Conservation (phyloP, 2,888 invertebrate species). For the Aporophyla lueneburgensis region DNA sequence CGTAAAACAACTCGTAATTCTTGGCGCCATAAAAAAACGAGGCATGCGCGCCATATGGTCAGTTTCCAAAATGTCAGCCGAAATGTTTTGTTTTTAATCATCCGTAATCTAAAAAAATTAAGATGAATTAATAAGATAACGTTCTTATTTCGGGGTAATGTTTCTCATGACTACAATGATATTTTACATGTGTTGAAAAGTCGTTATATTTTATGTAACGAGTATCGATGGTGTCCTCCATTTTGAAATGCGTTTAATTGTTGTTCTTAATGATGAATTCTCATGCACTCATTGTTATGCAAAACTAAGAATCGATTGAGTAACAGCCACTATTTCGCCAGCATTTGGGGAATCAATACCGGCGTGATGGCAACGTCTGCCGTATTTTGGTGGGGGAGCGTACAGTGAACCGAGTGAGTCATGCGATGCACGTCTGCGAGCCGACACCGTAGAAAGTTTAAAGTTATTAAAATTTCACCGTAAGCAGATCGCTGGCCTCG, state of each 20-base stretch:
- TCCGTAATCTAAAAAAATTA: constrained; percentile 44
- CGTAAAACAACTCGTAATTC: constrained; percentile 74
- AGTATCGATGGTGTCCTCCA: constrained; percentile 44
- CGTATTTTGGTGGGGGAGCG: constrained; percentile 75
- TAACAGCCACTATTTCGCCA: constrained; percentile 66
- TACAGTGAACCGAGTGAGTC: constrained; percentile 81
- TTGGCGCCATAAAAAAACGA: constrained; percentile 79
- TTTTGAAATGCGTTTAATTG: constrained; percentile 59
- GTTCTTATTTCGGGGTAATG: constrained; percentile 20
- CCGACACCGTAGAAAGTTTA: constrained; percentile 84
- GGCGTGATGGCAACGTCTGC: constrained; percentile 64
- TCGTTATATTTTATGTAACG: constrained; percentile 48
- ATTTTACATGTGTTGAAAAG: constrained; percentile 37
- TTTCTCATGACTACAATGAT: constrained; percentile 38
- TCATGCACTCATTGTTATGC: constrained; percentile 65
- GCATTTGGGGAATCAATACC: constrained; percentile 73
- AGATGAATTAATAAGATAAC: constrained; percentile 38
- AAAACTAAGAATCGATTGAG: constrained; percentile 68
- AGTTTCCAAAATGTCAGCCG: constrained; percentile 70
- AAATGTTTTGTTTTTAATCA: constrained; percentile 58
- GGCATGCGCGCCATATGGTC: constrained; percentile 83
- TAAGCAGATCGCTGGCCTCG: constrained; percentile 80
- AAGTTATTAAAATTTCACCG: constrained; percentile 89
- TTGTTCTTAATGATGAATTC: constrained; percentile 57
- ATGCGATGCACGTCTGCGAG: constrained; percentile 71